Base-by-base conservation (phyloP, 92 coral and sea anemone genomes). In the Zoanthus solanderi region DNA sequence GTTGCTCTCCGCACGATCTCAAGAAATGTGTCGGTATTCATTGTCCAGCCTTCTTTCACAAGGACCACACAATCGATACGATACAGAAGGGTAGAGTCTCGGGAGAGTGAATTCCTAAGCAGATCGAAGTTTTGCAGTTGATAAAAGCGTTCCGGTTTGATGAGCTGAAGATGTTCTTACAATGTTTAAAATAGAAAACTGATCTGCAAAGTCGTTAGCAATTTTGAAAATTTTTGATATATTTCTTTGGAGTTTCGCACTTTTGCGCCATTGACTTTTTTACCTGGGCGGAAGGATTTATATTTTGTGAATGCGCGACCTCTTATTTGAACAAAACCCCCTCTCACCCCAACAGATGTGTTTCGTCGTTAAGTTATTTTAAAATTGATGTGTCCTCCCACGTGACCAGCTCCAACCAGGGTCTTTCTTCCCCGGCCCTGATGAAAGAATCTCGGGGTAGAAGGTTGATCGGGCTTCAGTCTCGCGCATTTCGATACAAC, bases 21-120 rank as follows among this genome's bases (percentile, higher is more conserved):
- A 71, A 57, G 83, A 72, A 91, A 52, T 23, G 56, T 72, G 54
- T 37, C 29, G 56, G 84, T 23, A 23, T 23, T 0, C 84, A 85
- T 82, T 87, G 28, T 83, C 75, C 29, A 91, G 56, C 15, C 84
- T 68, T 45, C 91, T 78, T 76, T 87, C 93, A 83, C 93, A 83
- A 47, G 91, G 89, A 65, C 89, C 58, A 76, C 93, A 91, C 44
- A 88, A 15, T 4, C 77, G 74, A 75, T 76, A 65, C 17, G 89
- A 23, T 23, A 23, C 23, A 23, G 93, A 77, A 78, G 80, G 18
- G 67, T 28, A 60, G 67, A 60, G 23, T 60, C 67, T 3, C 68
- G 58, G 29, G 45, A 32, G 44, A 89, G 71, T 72, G 61, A 15
- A 56, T 78, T 79, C 52, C 88, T 83, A 47, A 28, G 28, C 37